Conservation (phyloP, 2,888 invertebrate species). For the Chydorus sphaericus region DNA sequence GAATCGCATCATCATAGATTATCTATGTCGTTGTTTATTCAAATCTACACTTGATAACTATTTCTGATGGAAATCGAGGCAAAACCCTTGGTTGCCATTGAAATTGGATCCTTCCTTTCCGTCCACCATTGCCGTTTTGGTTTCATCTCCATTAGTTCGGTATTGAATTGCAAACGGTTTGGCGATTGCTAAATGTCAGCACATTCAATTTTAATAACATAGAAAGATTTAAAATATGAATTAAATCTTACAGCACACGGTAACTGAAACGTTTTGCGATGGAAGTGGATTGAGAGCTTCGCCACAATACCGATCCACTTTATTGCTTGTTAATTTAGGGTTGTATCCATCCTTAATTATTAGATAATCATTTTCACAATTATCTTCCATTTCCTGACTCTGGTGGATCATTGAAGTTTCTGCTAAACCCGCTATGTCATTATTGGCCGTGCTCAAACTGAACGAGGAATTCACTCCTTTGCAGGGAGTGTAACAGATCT, state of each 20-base stretch:
- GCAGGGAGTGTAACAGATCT: too few relatives aligned
- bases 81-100: background rate
- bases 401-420: too few relatives aligned
- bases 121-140: too few relatives aligned
- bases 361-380: too few relatives aligned
- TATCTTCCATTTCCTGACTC: too few relatives aligned
- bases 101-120: background rate
- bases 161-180: background rate
- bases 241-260: background rate
- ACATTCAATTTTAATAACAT: too few relatives aligned
- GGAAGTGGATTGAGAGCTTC: background rate
- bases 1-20: too few relatives aligned
- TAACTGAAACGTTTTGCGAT: too few relatives aligned
- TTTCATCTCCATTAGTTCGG: background rate
- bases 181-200: background rate
- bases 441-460: too few relatives aligned
- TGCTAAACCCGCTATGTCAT: too few relatives aligned
- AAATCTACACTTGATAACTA: background rate
- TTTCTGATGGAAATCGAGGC: background rate
- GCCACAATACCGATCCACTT: background rate
- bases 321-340: background rate
- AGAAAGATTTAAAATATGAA: background rate
- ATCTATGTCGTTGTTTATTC: too few relatives aligned
- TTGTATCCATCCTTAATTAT: background rate
- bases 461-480: too few relatives aligned